Evolutionary conservation across 2,797 vertebrate species (phyloP), one percentile per base, ranked within the genome.

Genomic region (Microctenopoma stevenorrisi): DNA sequence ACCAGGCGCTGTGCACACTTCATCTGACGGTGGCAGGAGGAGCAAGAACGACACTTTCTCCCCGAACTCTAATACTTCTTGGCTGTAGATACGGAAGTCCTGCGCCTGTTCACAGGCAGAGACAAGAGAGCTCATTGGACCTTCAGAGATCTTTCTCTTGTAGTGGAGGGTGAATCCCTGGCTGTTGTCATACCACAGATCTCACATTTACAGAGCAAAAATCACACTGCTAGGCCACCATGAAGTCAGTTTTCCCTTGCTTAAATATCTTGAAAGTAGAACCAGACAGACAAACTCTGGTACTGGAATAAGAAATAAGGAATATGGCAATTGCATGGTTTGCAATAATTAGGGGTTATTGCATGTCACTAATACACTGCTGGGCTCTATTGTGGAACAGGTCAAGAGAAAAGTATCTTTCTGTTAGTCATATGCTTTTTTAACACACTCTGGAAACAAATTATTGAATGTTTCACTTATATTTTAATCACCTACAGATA

Each of bases 11-110:
- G 95, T 95, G 85, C 96, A 98, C 64, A 97, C 96, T 0, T 97
- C 96, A 0, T 98, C 96, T 0, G 95, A 96, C 0, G 96, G 96
- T 35, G 96, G 96, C 79, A 98, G 87, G 60, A 98, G 93, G 30
- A 98, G 92, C 55, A 98, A 89, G 84, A 98, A 96, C 42, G 96
- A 97, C 76, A 97, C 95, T 62, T 95, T 94, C 49, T 92, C 94
- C 28, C 96, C 95, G 38, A 97, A 96, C 70, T 97, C 96, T 74
- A 97, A 86, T 76, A 98, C 96, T 74, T 98, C 96, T 66, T 96
- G 95, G 78, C 94, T 94, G 88, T 97, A 97, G 70, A 98, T 89
- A 26, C 96, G 95, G 86, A 97, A 97, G 67, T 96, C 94, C 85
- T 95, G 95, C 5, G 92, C 95, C 96, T 98, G 68, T 47, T 85